These are phyloP conservation scores for Thryonomys swinderianus DNA, from an alignment of 2,113 vertebrate species.

Conservation along the genomic window DNA sequence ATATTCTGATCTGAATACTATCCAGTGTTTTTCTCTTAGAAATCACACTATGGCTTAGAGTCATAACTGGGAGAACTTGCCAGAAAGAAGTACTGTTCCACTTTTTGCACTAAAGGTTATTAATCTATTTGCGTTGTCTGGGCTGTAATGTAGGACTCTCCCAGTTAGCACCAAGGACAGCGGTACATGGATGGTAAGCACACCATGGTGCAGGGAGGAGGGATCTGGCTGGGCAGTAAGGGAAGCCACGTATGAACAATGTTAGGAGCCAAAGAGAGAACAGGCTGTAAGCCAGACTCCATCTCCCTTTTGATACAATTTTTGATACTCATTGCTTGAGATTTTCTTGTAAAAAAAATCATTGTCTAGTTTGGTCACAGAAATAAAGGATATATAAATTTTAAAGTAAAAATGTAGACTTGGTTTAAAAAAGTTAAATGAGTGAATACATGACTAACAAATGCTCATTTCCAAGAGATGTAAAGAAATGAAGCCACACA, in stretches of 20 bases:
- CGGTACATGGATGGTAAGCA: accelerated
- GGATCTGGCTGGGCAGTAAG: not conserved
- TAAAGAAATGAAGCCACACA: not conserved
- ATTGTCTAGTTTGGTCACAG: not conserved
- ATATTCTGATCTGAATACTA: not conserved
- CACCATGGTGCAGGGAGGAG: not conserved
- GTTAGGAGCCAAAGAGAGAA: not conserved
- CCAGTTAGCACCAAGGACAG: not conserved
- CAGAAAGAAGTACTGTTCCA: not conserved
- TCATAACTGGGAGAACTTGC: not conserved
- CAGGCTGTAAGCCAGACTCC: not conserved
- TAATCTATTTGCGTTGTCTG: not conserved
- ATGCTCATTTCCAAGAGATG: not conserved
- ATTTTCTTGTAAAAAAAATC: conserved; percentile 25
- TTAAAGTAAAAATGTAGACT: conserved; percentile 36
- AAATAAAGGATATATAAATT: not conserved
- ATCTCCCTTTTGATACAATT: not conserved
- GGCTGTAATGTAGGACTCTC: not conserved
- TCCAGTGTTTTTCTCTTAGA: not conserved
- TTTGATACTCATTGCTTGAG: not conserved
- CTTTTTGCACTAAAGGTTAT: not conserved
- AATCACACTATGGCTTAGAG: not conserved
- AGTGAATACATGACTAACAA: not conserved
- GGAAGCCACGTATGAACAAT: not conserved
- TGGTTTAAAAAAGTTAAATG: not conserved